These are phyloP conservation scores for Saccopteryx leptura DNA, from an alignment of 2,113 vertebrate species.

Conservation along the genomic window DNA sequence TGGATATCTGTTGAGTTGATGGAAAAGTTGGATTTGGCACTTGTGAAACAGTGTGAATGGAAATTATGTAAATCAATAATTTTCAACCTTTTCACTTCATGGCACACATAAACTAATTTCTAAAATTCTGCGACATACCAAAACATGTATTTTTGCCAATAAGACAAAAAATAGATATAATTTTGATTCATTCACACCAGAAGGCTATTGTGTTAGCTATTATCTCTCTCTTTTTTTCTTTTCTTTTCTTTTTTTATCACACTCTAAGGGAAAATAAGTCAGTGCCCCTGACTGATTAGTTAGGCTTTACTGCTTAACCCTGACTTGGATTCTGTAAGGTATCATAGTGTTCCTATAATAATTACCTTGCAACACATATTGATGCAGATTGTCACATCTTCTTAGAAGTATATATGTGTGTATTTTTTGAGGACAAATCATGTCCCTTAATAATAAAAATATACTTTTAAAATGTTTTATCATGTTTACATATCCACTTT, in stretches of 20 bases:
- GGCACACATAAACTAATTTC: too few relatives aligned
- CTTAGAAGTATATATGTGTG: not conserved
- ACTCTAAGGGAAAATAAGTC: too few relatives aligned
- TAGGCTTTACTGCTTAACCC: not conserved
- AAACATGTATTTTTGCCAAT: too few relatives aligned
- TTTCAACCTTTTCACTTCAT: not conserved
- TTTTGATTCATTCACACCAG: too few relatives aligned
- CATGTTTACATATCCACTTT: not conserved
- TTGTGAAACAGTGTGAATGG: not conserved
- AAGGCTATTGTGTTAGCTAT: too few relatives aligned
- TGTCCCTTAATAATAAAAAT: slow-evolving; percentile 4
- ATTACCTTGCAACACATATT: not conserved
- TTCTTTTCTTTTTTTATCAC: too few relatives aligned
- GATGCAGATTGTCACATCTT: not conserved
- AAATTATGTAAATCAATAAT: not conserved
- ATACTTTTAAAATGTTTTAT: not conserved
- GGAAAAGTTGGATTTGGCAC: not conserved
- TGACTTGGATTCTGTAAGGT: not conserved
- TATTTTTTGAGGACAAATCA: not conserved
- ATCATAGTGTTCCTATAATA: not conserved
- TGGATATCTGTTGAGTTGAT: not conserved
- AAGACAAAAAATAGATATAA: too few relatives aligned
- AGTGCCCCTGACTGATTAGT: too few relatives aligned
- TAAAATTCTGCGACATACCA: too few relatives aligned
- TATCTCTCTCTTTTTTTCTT: too few relatives aligned